phyloP scores from a whole-genome alignment of 2,888 invertebrate genomes.

The Cremastinae sp. region DNA sequence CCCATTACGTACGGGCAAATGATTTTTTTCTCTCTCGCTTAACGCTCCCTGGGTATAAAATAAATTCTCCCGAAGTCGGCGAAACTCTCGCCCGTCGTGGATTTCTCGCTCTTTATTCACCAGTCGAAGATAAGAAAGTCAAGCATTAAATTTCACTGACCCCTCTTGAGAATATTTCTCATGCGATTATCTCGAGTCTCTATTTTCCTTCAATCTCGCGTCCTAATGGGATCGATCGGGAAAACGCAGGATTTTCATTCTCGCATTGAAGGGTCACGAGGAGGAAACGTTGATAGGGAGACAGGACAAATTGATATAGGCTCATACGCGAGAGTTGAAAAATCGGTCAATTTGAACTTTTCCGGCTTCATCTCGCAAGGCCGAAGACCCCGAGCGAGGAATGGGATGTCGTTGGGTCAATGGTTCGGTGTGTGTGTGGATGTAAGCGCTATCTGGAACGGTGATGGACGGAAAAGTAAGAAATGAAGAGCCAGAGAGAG shows the following conservation, averaged over 20 bases:
- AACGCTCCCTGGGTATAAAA: slow-evolving; percentile 24
- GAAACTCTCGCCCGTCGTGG: slow-evolving; percentile 45
- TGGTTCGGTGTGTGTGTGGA: not conserved
- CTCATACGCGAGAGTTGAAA: slow-evolving; percentile 49
- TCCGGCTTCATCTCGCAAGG: slow-evolving; percentile 42
- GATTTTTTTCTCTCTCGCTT: slow-evolving; percentile 13
- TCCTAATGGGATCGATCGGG: slow-evolving; percentile 11
- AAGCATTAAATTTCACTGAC: not conserved
- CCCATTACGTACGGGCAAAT: too few species aligned
- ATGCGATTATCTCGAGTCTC: not conserved
- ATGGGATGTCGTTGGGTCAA: slow-evolving; percentile 16
- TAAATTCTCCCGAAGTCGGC: slow-evolving; percentile 24
- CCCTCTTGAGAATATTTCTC: not conserved
- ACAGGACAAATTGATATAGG: slow-evolving; percentile 39
- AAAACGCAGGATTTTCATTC: slow-evolving; percentile 26
- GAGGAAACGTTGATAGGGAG: slow-evolving; percentile 61
- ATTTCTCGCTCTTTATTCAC: slow-evolving; percentile 6
- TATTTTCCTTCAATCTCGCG: slow-evolving; percentile 64
- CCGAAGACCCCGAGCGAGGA: slow-evolving; percentile 26
- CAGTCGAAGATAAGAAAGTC: not conserved
- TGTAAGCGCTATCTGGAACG: slow-evolving; percentile 12
- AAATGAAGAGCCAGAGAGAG: slow-evolving; percentile 18
- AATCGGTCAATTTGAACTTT: slow-evolving; percentile 63
- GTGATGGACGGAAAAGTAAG: slow-evolving; percentile 4
- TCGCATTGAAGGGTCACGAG: slow-evolving; percentile 11